Conservation (phyloP, 1,140 invertebrate genomes). For the Drosophila mayri region DNA sequence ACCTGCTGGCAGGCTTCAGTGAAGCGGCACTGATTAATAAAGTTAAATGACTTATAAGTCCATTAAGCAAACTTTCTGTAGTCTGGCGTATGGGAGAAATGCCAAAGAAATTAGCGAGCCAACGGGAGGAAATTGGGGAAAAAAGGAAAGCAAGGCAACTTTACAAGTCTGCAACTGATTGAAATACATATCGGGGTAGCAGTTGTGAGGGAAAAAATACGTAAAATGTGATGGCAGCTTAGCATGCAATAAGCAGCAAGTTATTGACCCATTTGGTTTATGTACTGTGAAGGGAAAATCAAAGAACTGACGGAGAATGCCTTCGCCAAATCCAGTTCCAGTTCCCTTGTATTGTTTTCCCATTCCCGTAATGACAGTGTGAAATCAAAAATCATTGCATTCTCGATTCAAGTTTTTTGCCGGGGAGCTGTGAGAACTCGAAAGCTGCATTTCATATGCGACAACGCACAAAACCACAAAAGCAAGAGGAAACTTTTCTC, state of each 20-base stretch:
- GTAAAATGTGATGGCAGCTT: slow-evolving; percentile 71
- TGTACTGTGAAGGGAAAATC: slow-evolving; percentile 61
- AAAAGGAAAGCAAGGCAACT: slow-evolving; percentile 17
- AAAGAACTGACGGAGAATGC: slow-evolving; percentile 10
- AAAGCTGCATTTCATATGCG: slow-evolving; percentile 71
- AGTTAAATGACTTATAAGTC: slow-evolving; percentile 78
- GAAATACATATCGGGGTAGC: slow-evolving; percentile 52
- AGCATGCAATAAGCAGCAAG: slow-evolving; percentile 78
- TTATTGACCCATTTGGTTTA: slow-evolving; percentile 79
- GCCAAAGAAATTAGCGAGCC: slow-evolving; percentile 68
- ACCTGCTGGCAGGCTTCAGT: slow-evolving; percentile 30
- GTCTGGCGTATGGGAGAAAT: slow-evolving; percentile 68
- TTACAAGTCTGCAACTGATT: slow-evolving; percentile 69
- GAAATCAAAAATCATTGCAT: slow-evolving; percentile 67
- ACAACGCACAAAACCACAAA: slow-evolving; percentile 52
- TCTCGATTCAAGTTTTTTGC: slow-evolving; percentile 30
- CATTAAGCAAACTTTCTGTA: slow-evolving; percentile 74
- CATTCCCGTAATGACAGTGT: slow-evolving; percentile 64
- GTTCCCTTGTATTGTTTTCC: slow-evolving; percentile 54
- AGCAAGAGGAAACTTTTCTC: slow-evolving; percentile 47
- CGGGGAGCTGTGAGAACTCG: slow-evolving; percentile 26
- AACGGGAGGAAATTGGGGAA: slow-evolving; percentile 19
- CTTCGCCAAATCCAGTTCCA: background rate
- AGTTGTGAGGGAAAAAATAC: slow-evolving; percentile 18
- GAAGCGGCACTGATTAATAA: slow-evolving; percentile 74